phyloP scores from a whole-genome alignment of 2,888 invertebrate genomes.

The Drosophila pseudotakahashii region DNA sequence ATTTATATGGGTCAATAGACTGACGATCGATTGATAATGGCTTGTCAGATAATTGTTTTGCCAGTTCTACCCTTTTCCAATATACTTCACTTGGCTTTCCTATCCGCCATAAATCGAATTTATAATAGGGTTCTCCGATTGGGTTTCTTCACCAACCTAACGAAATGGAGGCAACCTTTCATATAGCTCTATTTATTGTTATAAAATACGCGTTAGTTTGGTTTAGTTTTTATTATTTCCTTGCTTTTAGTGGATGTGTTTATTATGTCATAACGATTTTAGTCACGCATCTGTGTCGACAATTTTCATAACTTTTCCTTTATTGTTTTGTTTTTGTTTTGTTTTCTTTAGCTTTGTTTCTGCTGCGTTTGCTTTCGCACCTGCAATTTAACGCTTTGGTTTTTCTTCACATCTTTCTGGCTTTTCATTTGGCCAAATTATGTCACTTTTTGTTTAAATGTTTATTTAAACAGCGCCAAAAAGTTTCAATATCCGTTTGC shows the following conservation, averaged over 20 bases:
- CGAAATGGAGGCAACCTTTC: slow-evolving; percentile 34
- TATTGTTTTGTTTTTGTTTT: slow-evolving; percentile 3
- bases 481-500: slow-evolving; percentile 66
- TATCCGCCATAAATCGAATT: slow-evolving; percentile 32
- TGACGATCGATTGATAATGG: slow-evolving; percentile 59
- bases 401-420: slow-evolving; percentile 10
- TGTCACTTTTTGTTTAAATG: slow-evolving; percentile 55
- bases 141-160: not conserved
- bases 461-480: slow-evolving; percentile 46
- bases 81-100: slow-evolving; percentile 5
- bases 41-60: slow-evolving; percentile 44
- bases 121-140: slow-evolving; percentile 21
- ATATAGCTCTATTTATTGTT: slow-evolving; percentile 49
- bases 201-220: slow-evolving; percentile 34
- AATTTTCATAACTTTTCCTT: slow-evolving; percentile 42
- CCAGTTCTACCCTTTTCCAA: slow-evolving; percentile 30
- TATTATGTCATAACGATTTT: slow-evolving; percentile 64
- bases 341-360: slow-evolving; percentile 16
- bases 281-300: slow-evolving; percentile 64
- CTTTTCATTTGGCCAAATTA: slow-evolving; percentile 50
- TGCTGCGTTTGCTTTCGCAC: slow-evolving; percentile 23
- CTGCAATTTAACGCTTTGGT: slow-evolving; percentile 29
- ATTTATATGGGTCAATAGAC: slow-evolving; percentile 60
- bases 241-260: slow-evolving; percentile 24
- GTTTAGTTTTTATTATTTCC: slow-evolving; percentile 28